Conservation (phyloP, 2,797 vertebrate species). For the Nannoperca australis region DNA sequence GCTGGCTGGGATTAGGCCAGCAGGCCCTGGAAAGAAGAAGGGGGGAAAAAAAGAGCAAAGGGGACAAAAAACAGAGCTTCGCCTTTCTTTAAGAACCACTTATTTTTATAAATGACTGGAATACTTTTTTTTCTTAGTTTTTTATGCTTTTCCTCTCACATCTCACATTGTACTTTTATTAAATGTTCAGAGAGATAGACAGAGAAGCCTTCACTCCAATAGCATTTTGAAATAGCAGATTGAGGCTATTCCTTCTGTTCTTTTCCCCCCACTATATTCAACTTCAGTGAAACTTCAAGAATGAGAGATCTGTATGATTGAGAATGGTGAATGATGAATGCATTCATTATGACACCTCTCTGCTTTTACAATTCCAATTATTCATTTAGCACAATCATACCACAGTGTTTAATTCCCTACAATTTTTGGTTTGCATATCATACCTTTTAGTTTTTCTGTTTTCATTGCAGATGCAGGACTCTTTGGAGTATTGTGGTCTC, state of each 20-base stretch:
- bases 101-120: conserved; percentile 85
- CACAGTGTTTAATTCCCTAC: conserved; percentile 27
- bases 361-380: conserved; percentile 37
- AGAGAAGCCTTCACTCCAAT: conserved; percentile 33
- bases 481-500: not conserved
- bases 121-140: conserved; percentile 68
- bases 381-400: conserved; percentile 18
- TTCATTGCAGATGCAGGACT: not conserved
- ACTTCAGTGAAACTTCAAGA: conserved; percentile 59
- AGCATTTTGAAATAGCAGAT: conserved; percentile 64
- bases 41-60: conserved; percentile 74
- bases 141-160: conserved; percentile 53
- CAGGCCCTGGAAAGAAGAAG: conserved; percentile 86
- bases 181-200: conserved; percentile 40
- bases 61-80: conserved; percentile 79
- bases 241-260: conserved; percentile 56
- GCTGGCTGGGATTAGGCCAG: conserved; percentile 87
- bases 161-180: conserved; percentile 68
- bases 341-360: conserved; percentile 18
- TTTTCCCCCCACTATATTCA: conserved; percentile 55
- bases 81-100: conserved; percentile 79
- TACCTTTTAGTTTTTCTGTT: not conserved
- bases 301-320: conserved; percentile 51
- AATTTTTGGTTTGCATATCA: not conserved
- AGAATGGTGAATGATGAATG: conserved; percentile 52